Evolutionary conservation across 2,797 vertebrate genomes (phyloP).

Genomic region (Anabacerthia variegaticeps): DNA sequence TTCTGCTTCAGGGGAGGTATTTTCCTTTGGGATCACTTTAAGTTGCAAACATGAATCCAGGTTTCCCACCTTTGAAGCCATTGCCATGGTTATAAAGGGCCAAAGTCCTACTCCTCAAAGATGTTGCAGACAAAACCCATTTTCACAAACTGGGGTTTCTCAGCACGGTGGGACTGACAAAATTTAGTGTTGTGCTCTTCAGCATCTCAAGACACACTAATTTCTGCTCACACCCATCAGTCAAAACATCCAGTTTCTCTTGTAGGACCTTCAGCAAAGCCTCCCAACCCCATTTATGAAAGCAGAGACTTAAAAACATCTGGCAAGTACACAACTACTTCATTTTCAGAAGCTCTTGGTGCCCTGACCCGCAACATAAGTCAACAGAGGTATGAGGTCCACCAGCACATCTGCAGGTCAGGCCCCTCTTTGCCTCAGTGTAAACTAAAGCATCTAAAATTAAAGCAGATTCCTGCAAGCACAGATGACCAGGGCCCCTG

Average conservation of each 20-base stretch:
- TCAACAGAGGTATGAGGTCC: neutral
- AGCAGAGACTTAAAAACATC: neutral
- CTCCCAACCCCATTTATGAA: neutral
- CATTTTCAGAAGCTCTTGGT: neutral
- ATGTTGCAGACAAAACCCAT: neutral
- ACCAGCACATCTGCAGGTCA: neutral
- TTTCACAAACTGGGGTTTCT: neutral
- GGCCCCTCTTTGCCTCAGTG: neutral
- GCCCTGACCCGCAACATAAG: rapidly evolving
- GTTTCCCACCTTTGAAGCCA: neutral
- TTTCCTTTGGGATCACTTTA: neutral
- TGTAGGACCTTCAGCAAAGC: neutral
- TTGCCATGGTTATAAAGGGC: neutral
- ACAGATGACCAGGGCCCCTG: neutral
- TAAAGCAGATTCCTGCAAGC: neutral
- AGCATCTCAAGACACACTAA: neutral
- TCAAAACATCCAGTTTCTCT: neutral
- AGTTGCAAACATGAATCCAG: neutral
- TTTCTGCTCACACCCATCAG: neutral
- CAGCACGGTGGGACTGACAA: neutral
- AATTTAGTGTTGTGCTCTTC: neutral
- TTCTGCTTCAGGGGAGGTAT: neutral
- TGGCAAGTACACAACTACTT: neutral
- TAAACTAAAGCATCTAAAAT: neutral
- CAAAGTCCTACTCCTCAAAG: neutral